Base-by-base conservation (phyloP, 2,888 invertebrate species). In the Hemaris fuciformis region DNA sequence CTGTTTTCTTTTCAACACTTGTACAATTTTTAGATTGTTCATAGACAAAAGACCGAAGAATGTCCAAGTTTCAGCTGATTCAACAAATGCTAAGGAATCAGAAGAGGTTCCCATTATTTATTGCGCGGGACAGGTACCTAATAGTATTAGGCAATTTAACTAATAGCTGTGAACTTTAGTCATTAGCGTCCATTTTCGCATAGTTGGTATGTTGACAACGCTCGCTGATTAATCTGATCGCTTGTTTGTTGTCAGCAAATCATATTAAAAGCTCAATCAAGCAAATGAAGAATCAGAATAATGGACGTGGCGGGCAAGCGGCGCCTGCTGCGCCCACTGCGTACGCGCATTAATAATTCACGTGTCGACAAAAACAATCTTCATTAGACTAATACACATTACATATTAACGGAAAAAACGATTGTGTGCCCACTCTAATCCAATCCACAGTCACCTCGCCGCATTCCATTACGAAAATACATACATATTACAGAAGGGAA, bases 211-310 rank as follows among this genome's bases (percentile, higher is more conserved):
- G 89, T 87, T 81, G 87, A 84, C 88, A 84, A 80, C 84, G 81
- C 84, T 85, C 80, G 81, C 81, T 87, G 89, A 90, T 89, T 90
- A 91, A 89, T 88, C 85, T 85, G 71, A 71, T 77, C 84, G 80
- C 76, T 81, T 78, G 81, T 82, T 83, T 82, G 87, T 82, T 84
- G 89, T 86, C 89, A 87, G 88, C 84, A 83, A 89, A 89, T 89
- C 87, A 85, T 86, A 91, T 91, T 92, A 91, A 92, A 92, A 91
- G 91, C 91, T 91, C 88, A 91, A 92, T 92, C 92, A 92, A 91
- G 85, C 81, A 92, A 92, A 92, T 92, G 92, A 89, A 88, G 91
- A 92, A 91, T 91, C 91, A 88, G 88, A 87, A 90, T 92, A 91
- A 92, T 91, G 90, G 81, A 90, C 82, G 83, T 77, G 81, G 79